Base-by-base conservation (phyloP, 1,140 invertebrate genomes). In the Eubasilissa regina region DNA sequence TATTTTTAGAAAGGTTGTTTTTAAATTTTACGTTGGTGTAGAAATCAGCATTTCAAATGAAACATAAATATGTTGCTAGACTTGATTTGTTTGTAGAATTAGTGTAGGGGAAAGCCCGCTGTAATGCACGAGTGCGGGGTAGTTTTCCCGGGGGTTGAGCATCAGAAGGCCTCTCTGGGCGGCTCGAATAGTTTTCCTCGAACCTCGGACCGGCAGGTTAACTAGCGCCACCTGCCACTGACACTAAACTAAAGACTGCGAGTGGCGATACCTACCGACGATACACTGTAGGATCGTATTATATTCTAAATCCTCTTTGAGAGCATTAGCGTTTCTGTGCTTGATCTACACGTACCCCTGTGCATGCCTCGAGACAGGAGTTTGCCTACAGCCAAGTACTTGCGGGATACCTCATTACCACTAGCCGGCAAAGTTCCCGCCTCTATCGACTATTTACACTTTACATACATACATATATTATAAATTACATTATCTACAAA, bases 301-400 rank as follows among this genome's bases (percentile, higher is more conserved):
- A 77, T 62, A 81, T 78, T 81, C 75, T 77, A 77, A 80, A 81
- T 77, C 60, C 68, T 80, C n/a, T 76, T 47, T 53, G 75, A 75
- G 53, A 77, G 48, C 75, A 25, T 47, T 48, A 77, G 43, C 58
- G 64, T 77, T 77, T 47, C 35, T 77, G 75, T 77, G 75, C 51
- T 77, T 51, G 60, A 64, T 64, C 58, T 66, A 77, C 60, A 9
- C 35, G 1, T 17, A 62, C 74, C 13, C 13, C 55, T 21, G 55
- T 15, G 55, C 55, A 35, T 58, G 55, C 15, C 19, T 19, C 35
- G 62, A 35, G 19, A 44, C 25, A 35, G 25, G 9, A 25, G 43
- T n/a, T 15, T 12, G 43, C n/a, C 8, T 10, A 19, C 66, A 48
- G 47, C 47, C 66, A 15, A 15, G 66, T 25, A 45, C 62, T 35